Base-by-base conservation (phyloP, 1,140 invertebrate species). In the Harpegnathos saltator region DNA sequence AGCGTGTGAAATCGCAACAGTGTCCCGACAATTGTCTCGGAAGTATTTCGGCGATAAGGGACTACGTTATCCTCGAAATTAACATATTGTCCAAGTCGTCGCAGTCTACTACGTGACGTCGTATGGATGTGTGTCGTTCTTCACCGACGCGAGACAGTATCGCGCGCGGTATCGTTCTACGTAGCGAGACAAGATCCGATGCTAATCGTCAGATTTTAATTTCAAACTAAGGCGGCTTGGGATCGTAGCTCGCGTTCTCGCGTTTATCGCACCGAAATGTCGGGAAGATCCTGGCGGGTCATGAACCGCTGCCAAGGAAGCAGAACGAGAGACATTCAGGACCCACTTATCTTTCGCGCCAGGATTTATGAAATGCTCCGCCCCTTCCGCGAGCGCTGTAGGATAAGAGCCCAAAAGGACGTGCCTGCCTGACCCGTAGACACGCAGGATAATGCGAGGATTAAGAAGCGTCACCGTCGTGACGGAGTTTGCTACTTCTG, bases 331-430 rank as follows among this genome's bases (percentile, higher is more conserved):
- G 83, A 83, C 78, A 85, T 88, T 88, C 77, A 74, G 33, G 24
- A 24, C 62, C 68, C 83, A 89, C 86, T 89, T 89, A 88, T 88
- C 86, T 88, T 87, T 85, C 48, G 14, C 58, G 17, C 77, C 56
- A 74, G 65, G 78, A 88, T 88, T 88, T 88, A 88, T 89, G 86
- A 88, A 88, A 88, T 77, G 83, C 69, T 52, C 78, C 68, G 83
- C 73, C 33, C 48, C 82, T 52, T 84, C 59, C 82, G 33, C 50
- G 58, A 77, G 33, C 12, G 75, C 59, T 14, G 26, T n/a, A n/a
- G 68, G 83, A 88, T 88, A 89, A 88, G 72, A 78, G 68, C 38
- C 52, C 75, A 78, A 85, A 85, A 88, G 83, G 83, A 89, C 56
- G 75, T 83, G 71, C 59, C 83, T 61, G 83, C 68, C 82, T 58